These are phyloP conservation scores for Hoplostethus atlanticus DNA, from an alignment of 2,797 vertebrate genomes.

Conservation along the genomic window DNA sequence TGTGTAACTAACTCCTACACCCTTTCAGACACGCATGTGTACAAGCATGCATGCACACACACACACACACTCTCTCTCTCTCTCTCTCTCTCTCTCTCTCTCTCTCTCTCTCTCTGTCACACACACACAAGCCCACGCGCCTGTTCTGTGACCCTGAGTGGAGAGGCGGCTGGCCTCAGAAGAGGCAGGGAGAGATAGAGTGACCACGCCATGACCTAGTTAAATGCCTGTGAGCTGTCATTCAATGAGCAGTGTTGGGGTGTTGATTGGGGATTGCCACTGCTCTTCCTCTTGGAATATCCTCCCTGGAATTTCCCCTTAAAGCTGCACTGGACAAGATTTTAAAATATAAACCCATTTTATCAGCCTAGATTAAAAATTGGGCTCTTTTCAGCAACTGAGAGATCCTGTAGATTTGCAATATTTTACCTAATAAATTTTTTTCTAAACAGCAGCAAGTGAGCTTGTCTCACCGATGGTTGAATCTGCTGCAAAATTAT, in stretches of 20 bases:
- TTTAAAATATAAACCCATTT: neutral
- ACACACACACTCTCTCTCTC: constrained; percentile 3
- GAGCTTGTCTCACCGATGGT: no score
- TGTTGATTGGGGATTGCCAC: constrained; percentile 33
- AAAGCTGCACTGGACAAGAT: constrained; percentile 9
- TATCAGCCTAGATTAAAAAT: neutral
- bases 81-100: constrained; percentile 1
- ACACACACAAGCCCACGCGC: constrained; percentile 28
- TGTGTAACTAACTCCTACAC: neutral
- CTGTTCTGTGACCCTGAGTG: constrained; percentile 26
- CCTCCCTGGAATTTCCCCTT: constrained; percentile 7
- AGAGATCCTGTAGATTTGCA: neutral
- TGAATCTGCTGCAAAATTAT: no score
- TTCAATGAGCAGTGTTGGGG: constrained; percentile 4
- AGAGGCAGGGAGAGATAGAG: constrained; percentile 24
- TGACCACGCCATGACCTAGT: constrained; percentile 49
- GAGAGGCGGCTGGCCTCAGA: constrained; percentile 8
- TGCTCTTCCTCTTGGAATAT: constrained; percentile 19
- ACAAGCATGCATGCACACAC: neutral
- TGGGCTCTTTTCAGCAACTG: no score
- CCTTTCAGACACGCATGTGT: neutral
- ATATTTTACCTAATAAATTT: neutral
- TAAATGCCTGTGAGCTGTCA: constrained; percentile 46
- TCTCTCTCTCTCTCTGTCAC: neutral
- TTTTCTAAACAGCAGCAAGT: no score